Percentiles rank a stretch among this genome's conserved stretches.
These are phyloP conservation scores for Meteorus cinctellus DNA, from an alignment of 2,888 invertebrate species.

Conservation along the genomic window DNA sequence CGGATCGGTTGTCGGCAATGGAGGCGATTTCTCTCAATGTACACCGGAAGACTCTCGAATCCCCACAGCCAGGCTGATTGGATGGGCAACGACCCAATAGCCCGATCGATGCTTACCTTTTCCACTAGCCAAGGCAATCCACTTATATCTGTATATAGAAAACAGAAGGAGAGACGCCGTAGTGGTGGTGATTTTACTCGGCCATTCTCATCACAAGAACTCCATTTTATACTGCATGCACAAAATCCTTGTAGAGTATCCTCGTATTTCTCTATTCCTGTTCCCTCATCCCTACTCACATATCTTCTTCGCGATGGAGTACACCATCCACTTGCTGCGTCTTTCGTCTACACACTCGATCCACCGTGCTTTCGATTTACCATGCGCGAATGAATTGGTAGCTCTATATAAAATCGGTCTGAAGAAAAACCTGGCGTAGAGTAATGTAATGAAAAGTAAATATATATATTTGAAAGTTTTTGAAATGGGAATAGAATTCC, in stretches of 20 bases:
- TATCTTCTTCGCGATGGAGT: no score
- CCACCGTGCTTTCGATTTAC: conserved; percentile 28
- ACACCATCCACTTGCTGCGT: conserved; percentile 24
- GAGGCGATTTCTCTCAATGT: conserved; percentile 22
- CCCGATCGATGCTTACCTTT: conserved; percentile 50
- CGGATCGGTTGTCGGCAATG: conserved; percentile 49
- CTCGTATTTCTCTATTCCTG: conserved; percentile 19
- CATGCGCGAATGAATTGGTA: no score
- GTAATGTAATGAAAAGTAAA: background rate
- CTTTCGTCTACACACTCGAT: conserved; percentile 42
- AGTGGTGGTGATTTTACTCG: background rate
- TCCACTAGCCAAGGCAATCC: conserved; percentile 32
- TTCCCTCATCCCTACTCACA: conserved; percentile 19
- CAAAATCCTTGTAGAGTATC: background rate
- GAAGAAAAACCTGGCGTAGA: background rate
- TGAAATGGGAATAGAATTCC: no score
- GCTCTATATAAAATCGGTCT: background rate
- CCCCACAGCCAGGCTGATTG: conserved; percentile 50
- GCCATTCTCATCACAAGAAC: background rate
- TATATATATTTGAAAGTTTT: background rate
- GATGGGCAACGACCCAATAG: conserved; percentile 55
- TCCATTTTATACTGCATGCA: conserved; percentile 22
- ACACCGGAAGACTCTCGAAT: conserved; percentile 51
- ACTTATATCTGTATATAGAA: conserved; percentile 13
- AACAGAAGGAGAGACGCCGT: background rate